Evolutionary conservation across 2,113 vertebrate species (phyloP).

Genomic region (Plecturocebus donacophilus): DNA sequence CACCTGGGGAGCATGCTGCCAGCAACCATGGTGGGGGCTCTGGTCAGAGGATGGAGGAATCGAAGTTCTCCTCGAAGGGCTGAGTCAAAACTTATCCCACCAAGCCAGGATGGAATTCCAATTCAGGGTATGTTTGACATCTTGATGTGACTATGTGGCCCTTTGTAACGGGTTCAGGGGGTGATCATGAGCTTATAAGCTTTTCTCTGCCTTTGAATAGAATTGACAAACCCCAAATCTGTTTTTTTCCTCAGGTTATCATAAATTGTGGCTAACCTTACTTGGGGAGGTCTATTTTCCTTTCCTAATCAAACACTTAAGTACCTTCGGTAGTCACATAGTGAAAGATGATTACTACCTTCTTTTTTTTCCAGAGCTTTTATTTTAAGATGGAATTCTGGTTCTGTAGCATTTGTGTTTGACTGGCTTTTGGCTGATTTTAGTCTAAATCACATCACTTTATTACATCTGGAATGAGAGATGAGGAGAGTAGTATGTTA

Average conservation of each 20-base stretch:
- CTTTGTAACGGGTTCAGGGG: neutral
- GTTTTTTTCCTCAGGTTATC: neutral
- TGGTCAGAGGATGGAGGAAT: slow-evolving; percentile 75
- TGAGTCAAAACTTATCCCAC: neutral
- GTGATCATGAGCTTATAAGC: neutral
- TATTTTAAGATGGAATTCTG: slow-evolving; percentile 38
- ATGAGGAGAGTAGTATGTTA: slow-evolving; percentile 49
- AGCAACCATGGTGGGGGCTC: slow-evolving; percentile 62
- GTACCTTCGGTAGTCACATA: neutral
- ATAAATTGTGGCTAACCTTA: neutral
- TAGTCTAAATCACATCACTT: slow-evolving; percentile 57
- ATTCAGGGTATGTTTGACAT: slow-evolving; percentile 60
- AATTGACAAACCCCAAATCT: neutral
- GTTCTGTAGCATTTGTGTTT: slow-evolving; percentile 23
- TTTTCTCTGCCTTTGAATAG: neutral
- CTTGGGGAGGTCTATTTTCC: neutral
- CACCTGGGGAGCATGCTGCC: slow-evolving; percentile 29
- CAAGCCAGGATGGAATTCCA: neutral
- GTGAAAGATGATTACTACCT: neutral
- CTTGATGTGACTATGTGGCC: neutral
- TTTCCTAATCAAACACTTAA: neutral
- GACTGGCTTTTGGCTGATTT: slow-evolving; percentile 51
- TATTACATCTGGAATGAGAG: slow-evolving; percentile 55
- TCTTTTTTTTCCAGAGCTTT: neutral
- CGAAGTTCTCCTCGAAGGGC: slow-evolving; percentile 62